Evolutionary conservation across 2,113 vertebrate species (phyloP).

Genomic region (Cavia porcellus): DNA sequence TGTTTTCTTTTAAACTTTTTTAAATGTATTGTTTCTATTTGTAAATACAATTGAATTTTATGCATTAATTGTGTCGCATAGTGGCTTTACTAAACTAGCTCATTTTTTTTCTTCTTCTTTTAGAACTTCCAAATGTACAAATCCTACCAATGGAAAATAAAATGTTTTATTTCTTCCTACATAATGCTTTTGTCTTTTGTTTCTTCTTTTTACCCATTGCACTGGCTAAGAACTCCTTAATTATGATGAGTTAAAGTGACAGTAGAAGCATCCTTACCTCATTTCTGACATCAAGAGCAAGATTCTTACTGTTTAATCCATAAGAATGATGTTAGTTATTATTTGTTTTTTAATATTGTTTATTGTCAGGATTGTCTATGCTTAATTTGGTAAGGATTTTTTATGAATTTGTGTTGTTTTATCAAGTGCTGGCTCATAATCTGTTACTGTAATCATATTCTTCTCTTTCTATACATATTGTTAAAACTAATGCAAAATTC

Average conservation of each 20-base stretch:
- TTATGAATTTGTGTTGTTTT: slow-evolving; percentile 32
- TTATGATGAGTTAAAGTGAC: not conserved
- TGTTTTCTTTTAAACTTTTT: slow-evolving; percentile 27
- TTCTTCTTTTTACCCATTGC: slow-evolving; percentile 13
- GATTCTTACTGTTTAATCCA: not conserved
- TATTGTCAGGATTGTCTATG: slow-evolving; percentile 17
- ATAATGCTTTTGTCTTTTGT: not conserved
- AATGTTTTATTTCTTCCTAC: slow-evolving; percentile 29
- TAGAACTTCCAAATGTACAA: not conserved
- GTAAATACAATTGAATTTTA: not conserved
- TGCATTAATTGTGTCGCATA: not conserved
- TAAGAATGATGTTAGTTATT: not conserved
- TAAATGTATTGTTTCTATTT: not conserved
- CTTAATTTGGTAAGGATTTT: not conserved
- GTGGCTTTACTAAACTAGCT: not conserved
- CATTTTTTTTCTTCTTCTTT: slow-evolving; percentile 39
- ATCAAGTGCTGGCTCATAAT: slow-evolving; percentile 28
- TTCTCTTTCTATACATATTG: not conserved
- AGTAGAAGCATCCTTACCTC: not conserved
- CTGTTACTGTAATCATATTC: not conserved
- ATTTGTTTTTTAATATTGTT: not conserved
- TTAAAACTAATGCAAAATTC: slow-evolving; percentile 35
- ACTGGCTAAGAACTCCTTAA: not conserved
- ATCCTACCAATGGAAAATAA: not conserved
- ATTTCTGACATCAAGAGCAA: not conserved